Evolutionary conservation across 2,797 vertebrate genomes (phyloP), one percentile per base, ranked within the genome.

Genomic region (Cygnus olor): DNA sequence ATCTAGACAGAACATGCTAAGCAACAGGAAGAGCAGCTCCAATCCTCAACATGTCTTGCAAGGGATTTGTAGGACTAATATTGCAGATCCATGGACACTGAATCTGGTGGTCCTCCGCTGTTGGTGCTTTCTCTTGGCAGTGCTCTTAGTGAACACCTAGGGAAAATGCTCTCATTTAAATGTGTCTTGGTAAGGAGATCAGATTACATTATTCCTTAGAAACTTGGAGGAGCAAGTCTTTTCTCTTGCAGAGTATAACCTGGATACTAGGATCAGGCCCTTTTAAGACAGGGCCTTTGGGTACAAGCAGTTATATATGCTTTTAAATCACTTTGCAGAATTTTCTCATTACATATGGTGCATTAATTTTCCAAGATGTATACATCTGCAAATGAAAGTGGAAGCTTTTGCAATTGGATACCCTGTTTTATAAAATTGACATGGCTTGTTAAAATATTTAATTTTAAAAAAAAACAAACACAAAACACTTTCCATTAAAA

Each of bases 361-460:
- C 44, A 72, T 90, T 91, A 95, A 66, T 44, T 84, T 94, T 53
- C 78, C 83, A 70, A 83, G 87, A 91, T 80, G 42, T 63, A 70
- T 72, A 71, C 60, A 83, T 70, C 68, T 88, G 69, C 76, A 94
- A 95, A 94, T 47, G 91, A 82, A 88, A 88, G 85, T 89, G 56
- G 74, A 85, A 93, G 24, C 34, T 82, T 80, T 88, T 76, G 70
- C 71, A 87, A 45, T 30, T 88, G 74, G 81, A 86, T 49, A 77
- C 17, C 32, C 70, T 84, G 18, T 76, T 96, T 94, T 78, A 86
- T 71, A 91, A 77, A 94, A 94, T 74, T 86, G 89, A 88, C 85
- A 86, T 21, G 71, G 66, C 66, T 92, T 96, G 79, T 94, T 95
- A 96, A 96, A 95, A 94, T 85, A 95, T 85, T 95, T 92, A 94